Conservation (phyloP, 2,888 invertebrate species). For the Cerastoderma edule region DNA sequence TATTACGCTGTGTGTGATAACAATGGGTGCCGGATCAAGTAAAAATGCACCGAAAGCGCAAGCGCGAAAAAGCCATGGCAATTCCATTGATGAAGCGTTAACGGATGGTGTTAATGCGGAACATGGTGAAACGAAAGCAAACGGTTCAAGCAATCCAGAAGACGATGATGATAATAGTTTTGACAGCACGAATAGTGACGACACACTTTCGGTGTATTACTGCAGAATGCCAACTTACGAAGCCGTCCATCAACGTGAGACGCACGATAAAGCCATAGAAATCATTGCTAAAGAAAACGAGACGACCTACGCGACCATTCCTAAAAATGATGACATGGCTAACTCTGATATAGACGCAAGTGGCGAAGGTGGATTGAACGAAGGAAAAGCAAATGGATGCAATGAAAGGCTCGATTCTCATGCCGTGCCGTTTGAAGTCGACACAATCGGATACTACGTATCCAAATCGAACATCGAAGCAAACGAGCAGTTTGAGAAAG, state of each 20-base stretch:
- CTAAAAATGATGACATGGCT: neutral
- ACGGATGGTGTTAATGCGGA: neutral
- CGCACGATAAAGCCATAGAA: slow-evolving; percentile 34
- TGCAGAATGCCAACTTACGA: slow-evolving; percentile 19
- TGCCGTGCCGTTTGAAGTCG: slow-evolving; percentile 27
- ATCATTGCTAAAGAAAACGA: slow-evolving; percentile 37
- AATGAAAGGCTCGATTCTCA: neutral
- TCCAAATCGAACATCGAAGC: slow-evolving; percentile 5
- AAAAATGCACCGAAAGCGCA: neutral
- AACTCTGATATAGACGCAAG: neutral
- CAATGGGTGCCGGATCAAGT: neutral
- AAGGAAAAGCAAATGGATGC: neutral
- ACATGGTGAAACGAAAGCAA: neutral
- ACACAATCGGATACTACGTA: slow-evolving; percentile 46
- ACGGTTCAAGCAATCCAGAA: neutral
- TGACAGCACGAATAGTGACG: slow-evolving; percentile 39
- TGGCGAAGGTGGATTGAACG: neutral
- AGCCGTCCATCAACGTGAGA: neutral
- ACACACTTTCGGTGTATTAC: too few species aligned
- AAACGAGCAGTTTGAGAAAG: neutral
- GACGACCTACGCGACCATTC: neutral
- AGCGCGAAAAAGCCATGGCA: neutral
- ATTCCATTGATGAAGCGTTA: neutral
- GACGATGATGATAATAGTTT: slow-evolving; percentile 32
- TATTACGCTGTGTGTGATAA: neutral